Evolutionary conservation across 1,140 invertebrate species (phyloP).

Genomic region (roundworm (Caenorhabditis elegans)): WBcel235 BX284606.5:14793001-14793500

Average conservation of each 20-base stretch:
- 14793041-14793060: neutral
- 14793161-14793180: too few relatives aligned
- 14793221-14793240: too few relatives aligned
- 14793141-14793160: too few relatives aligned
- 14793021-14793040: neutral
- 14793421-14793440: neutral
- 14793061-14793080: slow-evolving; percentile 19
- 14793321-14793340: too few relatives aligned
- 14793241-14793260: neutral
- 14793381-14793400: neutral
- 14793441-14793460: neutral
- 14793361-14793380: slow-evolving; percentile 17
- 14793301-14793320: too few relatives aligned
- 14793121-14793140: neutral
- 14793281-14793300: slow-evolving; percentile 10
- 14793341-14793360: neutral
- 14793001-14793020: too few relatives aligned
- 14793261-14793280: neutral
- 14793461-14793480: neutral
- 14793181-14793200: neutral
- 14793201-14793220: neutral
- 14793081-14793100: slow-evolving; percentile 2
- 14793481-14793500: neutral
- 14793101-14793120: neutral
- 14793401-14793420: neutral